These are phyloP conservation scores for Ceratitis capitata DNA, from an alignment of 1,140 invertebrate genomes.

Conservation along the genomic window DNA sequence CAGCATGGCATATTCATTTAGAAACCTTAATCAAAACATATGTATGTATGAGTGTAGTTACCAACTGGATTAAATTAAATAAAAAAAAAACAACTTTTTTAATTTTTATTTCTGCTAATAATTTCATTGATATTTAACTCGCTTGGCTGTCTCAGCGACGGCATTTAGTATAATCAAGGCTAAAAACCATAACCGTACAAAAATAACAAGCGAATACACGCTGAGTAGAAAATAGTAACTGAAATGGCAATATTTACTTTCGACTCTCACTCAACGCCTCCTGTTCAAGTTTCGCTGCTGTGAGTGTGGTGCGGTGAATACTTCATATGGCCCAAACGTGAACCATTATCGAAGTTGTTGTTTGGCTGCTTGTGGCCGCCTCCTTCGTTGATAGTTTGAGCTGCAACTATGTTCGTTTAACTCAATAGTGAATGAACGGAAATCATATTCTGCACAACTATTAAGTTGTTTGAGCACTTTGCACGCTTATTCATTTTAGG, in stretches of 20 bases:
- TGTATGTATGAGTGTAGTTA: too few species aligned
- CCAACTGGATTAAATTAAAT: not conserved
- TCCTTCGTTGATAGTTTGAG: slow-evolving; percentile 16
- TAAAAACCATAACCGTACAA: not conserved
- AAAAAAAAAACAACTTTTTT: not conserved
- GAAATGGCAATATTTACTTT: not conserved
- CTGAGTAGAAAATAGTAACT: not conserved
- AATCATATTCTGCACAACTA: not conserved
- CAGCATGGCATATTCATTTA: too few species aligned
- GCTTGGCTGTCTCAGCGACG: not conserved
- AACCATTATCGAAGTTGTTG: not conserved
- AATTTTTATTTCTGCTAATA: not conserved
- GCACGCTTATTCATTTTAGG: not conserved
- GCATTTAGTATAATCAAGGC: not conserved
- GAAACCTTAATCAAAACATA: too few species aligned
- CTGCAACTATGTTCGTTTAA: not conserved
- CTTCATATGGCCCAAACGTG: not conserved
- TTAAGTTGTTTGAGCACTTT: not conserved
- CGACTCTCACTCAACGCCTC: not conserved
- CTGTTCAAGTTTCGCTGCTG: not conserved
- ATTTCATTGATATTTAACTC: not conserved
- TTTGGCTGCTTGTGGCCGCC: not conserved
- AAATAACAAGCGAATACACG: not conserved
- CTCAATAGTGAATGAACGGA: not conserved
- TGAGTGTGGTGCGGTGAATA: not conserved